Conservation (phyloP, 2,888 invertebrate genomes). For the Lasioglossum leucozonium region DNA sequence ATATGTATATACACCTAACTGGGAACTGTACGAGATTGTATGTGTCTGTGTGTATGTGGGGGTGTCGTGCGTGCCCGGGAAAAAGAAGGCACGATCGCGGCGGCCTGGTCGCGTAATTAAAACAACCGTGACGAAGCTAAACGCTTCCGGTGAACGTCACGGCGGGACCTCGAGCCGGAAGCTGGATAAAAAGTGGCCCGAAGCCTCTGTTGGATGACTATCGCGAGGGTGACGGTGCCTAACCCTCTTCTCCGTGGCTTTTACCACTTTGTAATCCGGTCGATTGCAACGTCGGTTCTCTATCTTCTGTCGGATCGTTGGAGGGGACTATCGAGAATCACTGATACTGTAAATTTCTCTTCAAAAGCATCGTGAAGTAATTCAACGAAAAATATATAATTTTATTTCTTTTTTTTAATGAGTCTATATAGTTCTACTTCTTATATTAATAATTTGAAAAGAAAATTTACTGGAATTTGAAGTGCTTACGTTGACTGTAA, state of each 20-base stretch:
- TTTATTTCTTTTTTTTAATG: neutral
- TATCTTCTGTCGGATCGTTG: neutral
- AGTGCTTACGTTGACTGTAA: neutral
- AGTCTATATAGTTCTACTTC: too few species aligned
- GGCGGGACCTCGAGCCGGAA: constrained; percentile 74
- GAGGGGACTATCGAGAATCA: neutral
- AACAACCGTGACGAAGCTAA: constrained; percentile 82
- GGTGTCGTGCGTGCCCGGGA: constrained; percentile 26
- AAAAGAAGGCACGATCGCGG: constrained; percentile 48
- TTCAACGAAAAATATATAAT: neutral
- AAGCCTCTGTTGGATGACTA: constrained; percentile 37
- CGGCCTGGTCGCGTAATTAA: constrained; percentile 76
- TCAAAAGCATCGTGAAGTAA: too few species aligned
- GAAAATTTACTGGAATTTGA: neutral
- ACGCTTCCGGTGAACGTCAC: constrained; percentile 77
- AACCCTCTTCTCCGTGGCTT: constrained; percentile 41
- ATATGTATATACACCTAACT: neutral
- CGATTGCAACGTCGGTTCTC: neutral
- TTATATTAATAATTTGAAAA: too few species aligned
- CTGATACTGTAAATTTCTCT: neutral
- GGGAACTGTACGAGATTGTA: neutral
- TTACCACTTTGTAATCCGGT: neutral
- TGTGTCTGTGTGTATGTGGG: neutral
- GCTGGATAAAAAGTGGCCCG: constrained; percentile 72
- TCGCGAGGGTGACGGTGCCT: constrained; percentile 50